Base-by-base conservation (phyloP, 2,797 vertebrate species). In the Myotis planiceps region DNA sequence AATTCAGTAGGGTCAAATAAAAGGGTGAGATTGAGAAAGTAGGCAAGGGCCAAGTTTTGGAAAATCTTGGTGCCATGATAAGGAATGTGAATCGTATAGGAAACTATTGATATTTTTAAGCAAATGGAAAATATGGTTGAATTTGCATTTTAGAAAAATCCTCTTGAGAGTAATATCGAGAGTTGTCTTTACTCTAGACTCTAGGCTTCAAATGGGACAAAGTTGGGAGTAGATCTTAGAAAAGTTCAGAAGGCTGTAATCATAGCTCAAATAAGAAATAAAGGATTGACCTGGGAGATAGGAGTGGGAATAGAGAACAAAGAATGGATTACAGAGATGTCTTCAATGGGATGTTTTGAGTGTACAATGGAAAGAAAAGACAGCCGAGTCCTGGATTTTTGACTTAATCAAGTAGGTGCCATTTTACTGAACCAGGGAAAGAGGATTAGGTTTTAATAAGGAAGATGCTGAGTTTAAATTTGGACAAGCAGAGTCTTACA, bases 391-490 rank as follows among this genome's bases (percentile, higher is more conserved):
- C 45, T 88, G 32, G 37, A 71, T 29, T 93, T 89, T 88, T 69
- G 47, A 39, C 75, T 94, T 76, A 37, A 23, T 91, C 42, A 55
- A n/a, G 72, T 82, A 45, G 18, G 12, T 84, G 5, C 16, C 39
- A 47, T 97, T 96, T 88, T 66, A 74, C 76, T 96, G 78, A 97
- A 75, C 6, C 27, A 85, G 32, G 53, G n/a, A 82, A 95, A 86
- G 47, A 83, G 25, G 37, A 69, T 69, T 72, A n/a, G 39, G 16
- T 90, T 95, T 96, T 96, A 94, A 95, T 92, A 68, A 71, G 39
- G 51, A 58, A 79, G 72, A 88, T 94, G 89, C 80, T 94, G 91
- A 97, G 55, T 87, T 96, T 47, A 92, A 68, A 95, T 95, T 90
- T 94, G 68, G 60, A 90, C 65, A 95, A 93, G 63, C 80, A 86